These are phyloP conservation scores for Pelusios castaneus DNA, from an alignment of 2,113 vertebrate genomes.

Conservation along the genomic window DNA sequence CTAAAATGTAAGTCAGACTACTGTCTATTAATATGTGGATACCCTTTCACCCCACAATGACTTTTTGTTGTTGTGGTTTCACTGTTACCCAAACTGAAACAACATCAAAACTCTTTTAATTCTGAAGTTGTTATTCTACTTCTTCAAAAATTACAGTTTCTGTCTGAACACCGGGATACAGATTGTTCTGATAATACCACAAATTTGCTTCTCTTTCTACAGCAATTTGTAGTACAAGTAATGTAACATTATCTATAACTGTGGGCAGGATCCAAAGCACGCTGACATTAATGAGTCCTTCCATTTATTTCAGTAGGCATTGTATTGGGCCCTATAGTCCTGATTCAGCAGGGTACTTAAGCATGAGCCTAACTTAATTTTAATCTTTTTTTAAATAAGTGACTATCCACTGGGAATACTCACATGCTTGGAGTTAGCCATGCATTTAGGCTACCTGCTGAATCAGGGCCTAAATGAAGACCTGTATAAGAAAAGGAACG, in stretches of 20 bases:
- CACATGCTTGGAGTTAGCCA: neutral
- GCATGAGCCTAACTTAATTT: fast-evolving
- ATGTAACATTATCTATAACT: neutral
- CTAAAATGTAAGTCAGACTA: neutral
- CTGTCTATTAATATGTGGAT: neutral
- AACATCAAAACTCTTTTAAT: neutral
- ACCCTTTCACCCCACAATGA: fast-evolving
- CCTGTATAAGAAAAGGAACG: neutral
- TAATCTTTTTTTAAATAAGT: neutral
- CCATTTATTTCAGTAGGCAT: fast-evolving
- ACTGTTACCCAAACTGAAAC: neutral
- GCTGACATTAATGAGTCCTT: fast-evolving
- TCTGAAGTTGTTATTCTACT: neutral
- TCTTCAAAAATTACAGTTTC: neutral
- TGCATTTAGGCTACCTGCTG: neutral
- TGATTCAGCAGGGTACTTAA: fast-evolving
- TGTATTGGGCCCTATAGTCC: neutral
- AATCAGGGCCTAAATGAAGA: neutral
- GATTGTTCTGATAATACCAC: neutral
- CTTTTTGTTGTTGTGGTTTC: neutral
- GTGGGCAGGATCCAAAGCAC: fast-evolving
- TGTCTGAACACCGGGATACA: neutral
- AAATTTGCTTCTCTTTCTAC: neutral
- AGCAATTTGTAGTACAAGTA: neutral
- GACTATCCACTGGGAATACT: neutral